These are phyloP conservation scores for Ennomos erosarius DNA, from an alignment of 2,888 invertebrate species.

Conservation along the genomic window DNA sequence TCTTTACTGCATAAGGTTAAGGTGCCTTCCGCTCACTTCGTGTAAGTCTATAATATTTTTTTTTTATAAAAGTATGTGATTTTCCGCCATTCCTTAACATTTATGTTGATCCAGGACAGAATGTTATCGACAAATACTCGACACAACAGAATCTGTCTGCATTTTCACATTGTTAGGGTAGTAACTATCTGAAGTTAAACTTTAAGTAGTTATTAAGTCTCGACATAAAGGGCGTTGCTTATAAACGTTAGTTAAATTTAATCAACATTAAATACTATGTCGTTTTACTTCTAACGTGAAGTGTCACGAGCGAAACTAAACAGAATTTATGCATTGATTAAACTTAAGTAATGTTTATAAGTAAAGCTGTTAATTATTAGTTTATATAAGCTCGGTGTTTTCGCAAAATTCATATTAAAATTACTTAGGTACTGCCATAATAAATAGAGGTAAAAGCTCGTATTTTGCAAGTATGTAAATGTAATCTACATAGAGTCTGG, in stretches of 20 bases:
- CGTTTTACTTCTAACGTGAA: no score
- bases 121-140: slow-evolving; percentile 39
- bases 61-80: neutral
- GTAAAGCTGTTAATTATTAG: slow-evolving; percentile 42
- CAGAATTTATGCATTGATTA: no score
- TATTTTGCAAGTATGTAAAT: neutral
- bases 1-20: no score
- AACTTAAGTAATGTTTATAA: no score
- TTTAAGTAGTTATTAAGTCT: slow-evolving; percentile 73
- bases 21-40: no score
- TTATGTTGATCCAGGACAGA: slow-evolving; percentile 15
- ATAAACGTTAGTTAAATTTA: no score
- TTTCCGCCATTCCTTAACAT: slow-evolving; percentile 22
- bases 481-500: no score
- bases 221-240: slow-evolving; percentile 39
- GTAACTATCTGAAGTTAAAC: slow-evolving; percentile 64
- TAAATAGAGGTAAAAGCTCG: no score
- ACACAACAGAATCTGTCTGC: slow-evolving; percentile 47
- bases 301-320: no score
- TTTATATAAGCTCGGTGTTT: slow-evolving; percentile 58
- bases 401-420: slow-evolving; percentile 58
- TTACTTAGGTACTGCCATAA: no score
- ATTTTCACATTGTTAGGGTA: slow-evolving; percentile 51
- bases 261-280: no score
- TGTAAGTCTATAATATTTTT: no score